Evolutionary conservation across 64 coral and sea anemone species (phyloP).

Genomic region (Actinia tenebrosa): DNA sequence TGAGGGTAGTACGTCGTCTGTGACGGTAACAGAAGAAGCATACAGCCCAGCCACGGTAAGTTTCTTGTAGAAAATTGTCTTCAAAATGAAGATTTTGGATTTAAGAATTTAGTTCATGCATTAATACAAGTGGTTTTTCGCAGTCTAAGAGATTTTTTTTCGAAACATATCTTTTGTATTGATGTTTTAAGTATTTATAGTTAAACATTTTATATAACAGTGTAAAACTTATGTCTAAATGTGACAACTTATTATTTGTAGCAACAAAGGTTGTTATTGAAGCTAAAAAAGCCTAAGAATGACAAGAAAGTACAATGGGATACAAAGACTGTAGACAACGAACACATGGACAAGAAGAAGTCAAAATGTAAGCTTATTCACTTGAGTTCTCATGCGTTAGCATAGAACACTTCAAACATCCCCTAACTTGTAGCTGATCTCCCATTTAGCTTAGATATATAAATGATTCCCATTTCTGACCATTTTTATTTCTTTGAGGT

Average conservation of each 20-base stretch:
- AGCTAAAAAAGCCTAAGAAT: conserved; percentile 82
- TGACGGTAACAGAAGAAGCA: conserved; percentile 77
- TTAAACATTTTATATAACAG: neutral
- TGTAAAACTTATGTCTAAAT: neutral
- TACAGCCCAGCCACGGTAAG: conserved; percentile 40
- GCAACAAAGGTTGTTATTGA: conserved; percentile 75
- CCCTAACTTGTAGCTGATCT: too few relatives aligned
- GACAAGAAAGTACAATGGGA: conserved; percentile 98
- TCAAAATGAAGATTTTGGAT: too few relatives aligned
- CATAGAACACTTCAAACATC: too few relatives aligned
- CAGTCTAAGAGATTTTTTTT: neutral
- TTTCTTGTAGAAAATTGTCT: neutral
- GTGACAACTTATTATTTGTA: conserved; percentile 3
- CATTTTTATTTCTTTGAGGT: too few relatives aligned
- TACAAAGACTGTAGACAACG: conserved; percentile 81
- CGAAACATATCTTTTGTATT: neutral
- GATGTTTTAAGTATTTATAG: neutral
- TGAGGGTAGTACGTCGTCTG: conserved; percentile 9
- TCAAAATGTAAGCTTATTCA: conserved; percentile 89
- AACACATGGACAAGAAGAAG: conserved; percentile 94
- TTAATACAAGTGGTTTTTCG: too few relatives aligned
- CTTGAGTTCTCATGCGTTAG: neutral
- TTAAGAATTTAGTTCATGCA: too few relatives aligned
- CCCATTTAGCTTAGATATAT: too few relatives aligned
- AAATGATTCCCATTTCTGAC: too few relatives aligned